phyloP scores from a whole-genome alignment of 2,113 vertebrate species.

The Salvelinus alpinus region DNA sequence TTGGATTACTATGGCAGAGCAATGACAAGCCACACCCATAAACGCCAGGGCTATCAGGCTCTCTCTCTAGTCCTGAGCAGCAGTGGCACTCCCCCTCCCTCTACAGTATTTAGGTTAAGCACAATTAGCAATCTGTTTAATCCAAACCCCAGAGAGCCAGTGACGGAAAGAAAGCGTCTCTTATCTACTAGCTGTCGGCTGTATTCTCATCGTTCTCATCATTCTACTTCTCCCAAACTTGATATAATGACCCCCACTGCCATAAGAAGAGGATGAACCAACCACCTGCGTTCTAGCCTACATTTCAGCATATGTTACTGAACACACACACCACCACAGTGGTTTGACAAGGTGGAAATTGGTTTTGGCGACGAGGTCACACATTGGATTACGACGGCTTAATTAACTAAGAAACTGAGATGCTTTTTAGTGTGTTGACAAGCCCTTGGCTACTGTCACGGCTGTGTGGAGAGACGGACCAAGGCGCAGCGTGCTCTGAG shows the following conservation, averaged over 20 bases:
- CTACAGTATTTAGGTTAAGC: conserved; percentile 28
- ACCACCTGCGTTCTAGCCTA: too few relatives aligned
- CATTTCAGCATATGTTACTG: too few relatives aligned
- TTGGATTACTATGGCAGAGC: conserved; percentile 29
- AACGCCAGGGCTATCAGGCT: conserved; percentile 5
- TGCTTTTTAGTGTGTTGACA: background rate
- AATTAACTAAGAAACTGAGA: conserved; percentile 7
- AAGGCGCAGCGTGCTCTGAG: too few relatives aligned
- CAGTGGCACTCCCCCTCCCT: conserved; percentile 13
- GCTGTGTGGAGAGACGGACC: too few relatives aligned
- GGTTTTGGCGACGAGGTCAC: conserved; percentile 23
- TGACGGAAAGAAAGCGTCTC: background rate
- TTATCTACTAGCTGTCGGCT: background rate
- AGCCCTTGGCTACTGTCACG: too few relatives aligned
- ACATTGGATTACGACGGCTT: conserved; percentile 21
- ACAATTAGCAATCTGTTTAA: conserved; percentile 30
- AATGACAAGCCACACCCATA: conserved; percentile 19
- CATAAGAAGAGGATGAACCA: too few relatives aligned
- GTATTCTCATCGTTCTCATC: background rate
- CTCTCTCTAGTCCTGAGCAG: background rate
- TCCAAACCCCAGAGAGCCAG: background rate
- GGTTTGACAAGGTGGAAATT: conserved; percentile 21
- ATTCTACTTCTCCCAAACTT: background rate
- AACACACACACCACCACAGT: background rate
- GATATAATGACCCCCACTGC: background rate